Evolutionary conservation across 2,113 vertebrate genomes (phyloP).

Genomic region (Pterocles burchelli): DNA sequence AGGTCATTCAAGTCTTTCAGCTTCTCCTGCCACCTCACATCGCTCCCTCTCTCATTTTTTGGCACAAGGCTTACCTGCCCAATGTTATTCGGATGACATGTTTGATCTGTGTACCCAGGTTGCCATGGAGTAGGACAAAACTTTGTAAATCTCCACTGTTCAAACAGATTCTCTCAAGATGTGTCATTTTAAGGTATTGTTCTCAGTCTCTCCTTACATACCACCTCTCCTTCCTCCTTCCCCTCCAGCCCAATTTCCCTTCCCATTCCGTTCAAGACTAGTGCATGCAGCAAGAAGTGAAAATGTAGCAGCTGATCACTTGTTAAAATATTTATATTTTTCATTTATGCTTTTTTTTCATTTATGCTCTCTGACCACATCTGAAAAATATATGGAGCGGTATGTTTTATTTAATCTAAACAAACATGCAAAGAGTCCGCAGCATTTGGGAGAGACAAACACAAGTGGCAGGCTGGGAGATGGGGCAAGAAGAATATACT

Average conservation of each 20-base stretch:
- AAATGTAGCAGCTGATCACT: not conserved
- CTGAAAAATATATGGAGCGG: not conserved
- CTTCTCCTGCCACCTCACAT: not conserved
- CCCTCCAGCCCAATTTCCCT: not conserved
- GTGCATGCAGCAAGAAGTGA: not conserved
- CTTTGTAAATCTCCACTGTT: conserved; percentile 16
- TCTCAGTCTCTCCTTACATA: not conserved
- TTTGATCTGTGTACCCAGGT: conserved; percentile 17
- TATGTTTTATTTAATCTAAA: conserved; percentile 26
- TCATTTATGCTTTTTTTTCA: conserved; percentile 17
- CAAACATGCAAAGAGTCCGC: not conserved
- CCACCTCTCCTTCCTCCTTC: not conserved
- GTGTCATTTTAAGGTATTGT: not conserved
- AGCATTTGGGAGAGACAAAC: conserved; percentile 23
- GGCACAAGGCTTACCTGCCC: conserved; percentile 56
- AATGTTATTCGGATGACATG: not conserved
- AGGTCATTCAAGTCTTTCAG: not conserved
- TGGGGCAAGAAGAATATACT: not conserved
- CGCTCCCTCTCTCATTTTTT: not conserved
- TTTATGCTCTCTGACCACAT: not conserved
- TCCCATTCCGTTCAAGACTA: not conserved
- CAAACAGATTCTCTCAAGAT: conserved; percentile 49
- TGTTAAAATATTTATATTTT: conserved; percentile 51
- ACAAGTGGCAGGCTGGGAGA: not conserved
- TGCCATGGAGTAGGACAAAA: conserved; percentile 65